These are phyloP conservation scores for Frieseomelitta varia DNA, from an alignment of 1,140 invertebrate genomes.

Conservation along the genomic window DNA sequence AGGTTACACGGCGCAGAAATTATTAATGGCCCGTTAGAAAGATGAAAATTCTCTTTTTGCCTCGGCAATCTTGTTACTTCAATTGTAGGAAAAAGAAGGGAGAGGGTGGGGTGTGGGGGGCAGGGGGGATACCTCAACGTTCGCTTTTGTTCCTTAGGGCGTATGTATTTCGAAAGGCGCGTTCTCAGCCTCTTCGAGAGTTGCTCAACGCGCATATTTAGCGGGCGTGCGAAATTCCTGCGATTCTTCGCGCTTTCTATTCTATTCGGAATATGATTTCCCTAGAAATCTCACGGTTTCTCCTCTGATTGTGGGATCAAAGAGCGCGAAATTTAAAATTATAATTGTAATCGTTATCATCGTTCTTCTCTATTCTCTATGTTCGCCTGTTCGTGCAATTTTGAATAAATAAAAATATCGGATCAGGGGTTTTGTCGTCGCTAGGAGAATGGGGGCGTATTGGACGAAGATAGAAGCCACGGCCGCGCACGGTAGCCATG, in stretches of 20 bases:
- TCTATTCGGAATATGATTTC: not conserved
- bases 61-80: not conserved
- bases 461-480: not conserved
- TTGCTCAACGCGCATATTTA: too few species aligned
- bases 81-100: not conserved
- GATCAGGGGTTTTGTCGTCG: conserved; percentile 4
- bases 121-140: too few species aligned
- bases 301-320: not conserved
- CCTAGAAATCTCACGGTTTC: too few species aligned
- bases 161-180: not conserved
- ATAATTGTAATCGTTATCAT: too few species aligned
- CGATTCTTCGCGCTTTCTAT: not conserved
- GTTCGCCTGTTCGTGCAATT: not conserved
- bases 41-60: not conserved
- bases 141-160: not conserved
- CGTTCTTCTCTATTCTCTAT: too few species aligned
- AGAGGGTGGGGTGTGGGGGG: too few species aligned
- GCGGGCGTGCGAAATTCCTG: not conserved
- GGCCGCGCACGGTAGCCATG: too few species aligned
- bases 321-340: not conserved
- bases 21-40: conserved; percentile 27
- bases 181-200: not conserved
- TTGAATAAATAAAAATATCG: not conserved
- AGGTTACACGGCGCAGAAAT: conserved; percentile 22
- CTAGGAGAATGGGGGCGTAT: not conserved